Evolutionary conservation across 1,140 invertebrate species (phyloP).

Genomic region (Meloidogyne hapla): DNA sequence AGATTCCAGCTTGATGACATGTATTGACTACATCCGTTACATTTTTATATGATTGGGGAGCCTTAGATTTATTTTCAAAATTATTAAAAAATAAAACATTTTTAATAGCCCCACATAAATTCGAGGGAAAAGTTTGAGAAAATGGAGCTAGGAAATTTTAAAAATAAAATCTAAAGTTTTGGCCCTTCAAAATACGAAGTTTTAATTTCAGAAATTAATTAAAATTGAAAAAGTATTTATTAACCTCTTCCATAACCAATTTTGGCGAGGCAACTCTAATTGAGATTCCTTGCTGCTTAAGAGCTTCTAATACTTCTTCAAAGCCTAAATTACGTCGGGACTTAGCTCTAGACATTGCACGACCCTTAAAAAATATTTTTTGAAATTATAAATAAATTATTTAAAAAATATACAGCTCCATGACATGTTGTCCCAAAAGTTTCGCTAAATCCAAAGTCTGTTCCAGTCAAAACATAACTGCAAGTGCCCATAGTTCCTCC

Average conservation of each 20-base stretch:
- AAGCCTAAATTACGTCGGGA: slow-evolving; percentile 93
- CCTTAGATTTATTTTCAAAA: slow-evolving; percentile 64
- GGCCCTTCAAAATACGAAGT: too few relatives aligned
- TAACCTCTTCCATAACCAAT: slow-evolving; percentile 93
- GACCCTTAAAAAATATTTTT: slow-evolving; percentile 75
- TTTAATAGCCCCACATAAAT: too few relatives aligned
- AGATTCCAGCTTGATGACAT: slow-evolving; percentile 93
- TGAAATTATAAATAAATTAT: background rate
- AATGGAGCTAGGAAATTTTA: too few relatives aligned
- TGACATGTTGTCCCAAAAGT: slow-evolving; percentile 99
- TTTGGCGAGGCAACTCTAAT: slow-evolving; percentile 98
- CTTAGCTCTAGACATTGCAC: slow-evolving; percentile 92
- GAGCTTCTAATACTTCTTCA: slow-evolving; percentile 79
- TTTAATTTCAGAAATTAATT: too few relatives aligned
- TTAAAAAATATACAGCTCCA: slow-evolving; percentile 79
- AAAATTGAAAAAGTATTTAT: background rate
- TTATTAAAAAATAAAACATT: background rate
- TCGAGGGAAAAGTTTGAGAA: too few relatives aligned
- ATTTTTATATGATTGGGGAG: slow-evolving; percentile 98
- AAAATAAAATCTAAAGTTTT: too few relatives aligned
- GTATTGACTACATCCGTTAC: slow-evolving; percentile 99
- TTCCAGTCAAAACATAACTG: slow-evolving; percentile 92
- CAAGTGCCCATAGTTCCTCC: slow-evolving; percentile 99
- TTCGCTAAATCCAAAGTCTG: slow-evolving; percentile 85
- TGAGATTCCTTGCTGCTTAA: slow-evolving; percentile 87